phyloP scores from a whole-genome alignment of 2,113 vertebrate species.

The Cnemophilus loriae region DNA sequence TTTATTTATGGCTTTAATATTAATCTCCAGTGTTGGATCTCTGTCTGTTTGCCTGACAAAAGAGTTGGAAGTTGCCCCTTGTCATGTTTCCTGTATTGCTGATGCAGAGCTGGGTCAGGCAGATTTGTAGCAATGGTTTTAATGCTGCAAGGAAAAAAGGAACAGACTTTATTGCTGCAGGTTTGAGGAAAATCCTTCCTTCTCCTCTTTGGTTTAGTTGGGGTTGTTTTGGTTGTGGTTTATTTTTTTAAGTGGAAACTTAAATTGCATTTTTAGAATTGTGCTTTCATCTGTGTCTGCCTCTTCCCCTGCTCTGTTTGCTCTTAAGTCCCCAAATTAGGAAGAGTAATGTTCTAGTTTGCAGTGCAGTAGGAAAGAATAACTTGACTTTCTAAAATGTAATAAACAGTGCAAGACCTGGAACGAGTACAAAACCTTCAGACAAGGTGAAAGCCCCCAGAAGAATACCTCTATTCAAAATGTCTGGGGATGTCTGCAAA shows the following conservation, averaged over 20 bases:
- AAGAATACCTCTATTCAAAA: constrained; percentile 63
- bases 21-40: not conserved
- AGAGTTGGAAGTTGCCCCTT: not conserved
- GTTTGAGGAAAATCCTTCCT: not conserved
- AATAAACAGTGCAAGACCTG: constrained; percentile 46
- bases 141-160: not conserved
- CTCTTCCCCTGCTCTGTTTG: constrained; percentile 32
- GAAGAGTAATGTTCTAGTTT: constrained; percentile 34
- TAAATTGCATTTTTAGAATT: not conserved
- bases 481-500: constrained; percentile 56
- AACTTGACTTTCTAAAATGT: constrained; percentile 50
- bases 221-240: not conserved
- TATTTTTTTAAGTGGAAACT: not conserved
- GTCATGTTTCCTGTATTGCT: not conserved
- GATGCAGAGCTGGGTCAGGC: not conserved
- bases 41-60: not conserved
- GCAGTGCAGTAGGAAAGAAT: constrained; percentile 51
- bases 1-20: not conserved
- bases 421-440: constrained; percentile 53
- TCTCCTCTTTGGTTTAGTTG: not conserved
- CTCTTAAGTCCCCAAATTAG: constrained; percentile 36
- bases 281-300: constrained; percentile 22
- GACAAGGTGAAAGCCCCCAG: constrained; percentile 59
- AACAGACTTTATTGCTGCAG: not conserved
- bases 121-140: not conserved